Evolutionary conservation across 2,113 vertebrate genomes (phyloP).

Genomic region (Psittacula cyanocephala): DNA sequence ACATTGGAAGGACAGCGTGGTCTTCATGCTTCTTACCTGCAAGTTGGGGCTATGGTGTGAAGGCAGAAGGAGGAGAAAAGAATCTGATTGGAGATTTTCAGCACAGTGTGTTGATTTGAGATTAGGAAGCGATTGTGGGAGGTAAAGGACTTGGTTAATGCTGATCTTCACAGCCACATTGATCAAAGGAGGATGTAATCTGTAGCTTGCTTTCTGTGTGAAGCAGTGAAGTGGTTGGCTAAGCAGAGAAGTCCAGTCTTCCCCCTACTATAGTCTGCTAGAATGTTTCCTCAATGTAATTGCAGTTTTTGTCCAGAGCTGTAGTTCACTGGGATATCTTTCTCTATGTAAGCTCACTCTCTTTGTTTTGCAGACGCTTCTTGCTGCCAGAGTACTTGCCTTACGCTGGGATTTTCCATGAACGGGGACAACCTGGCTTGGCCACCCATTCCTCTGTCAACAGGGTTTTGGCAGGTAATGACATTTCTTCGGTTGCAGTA

Average conservation of each 20-base stretch:
- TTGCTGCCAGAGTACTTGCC: slow-evolving; percentile 97
- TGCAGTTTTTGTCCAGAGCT: not conserved
- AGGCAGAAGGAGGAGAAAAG: not conserved
- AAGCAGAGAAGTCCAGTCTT: not conserved
- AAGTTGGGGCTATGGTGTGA: not conserved
- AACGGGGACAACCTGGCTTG: slow-evolving; percentile 94
- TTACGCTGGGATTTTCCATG: slow-evolving; percentile 98
- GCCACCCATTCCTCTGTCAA: slow-evolving; percentile 98
- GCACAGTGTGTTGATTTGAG: not conserved
- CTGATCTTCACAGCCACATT: not conserved
- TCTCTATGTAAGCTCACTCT: not conserved
- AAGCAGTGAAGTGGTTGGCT: not conserved
- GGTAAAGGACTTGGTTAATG: not conserved
- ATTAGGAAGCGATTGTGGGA: not conserved
- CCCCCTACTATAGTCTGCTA: not conserved
- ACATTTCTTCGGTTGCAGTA: slow-evolving; percentile 8
- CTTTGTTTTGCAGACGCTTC: slow-evolving; percentile 84
- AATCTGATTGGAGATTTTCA: not conserved
- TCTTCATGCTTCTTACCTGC: not conserved
- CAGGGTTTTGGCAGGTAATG: slow-evolving; percentile 92
- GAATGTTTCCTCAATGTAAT: not conserved
- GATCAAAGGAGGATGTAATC: not conserved
- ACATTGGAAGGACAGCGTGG: not conserved
- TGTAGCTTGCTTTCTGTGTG: not conserved
- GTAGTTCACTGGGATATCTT: not conserved